Evolutionary conservation across 2,888 invertebrate species (phyloP).

Genomic region (Cerceris rybyensis): DNA sequence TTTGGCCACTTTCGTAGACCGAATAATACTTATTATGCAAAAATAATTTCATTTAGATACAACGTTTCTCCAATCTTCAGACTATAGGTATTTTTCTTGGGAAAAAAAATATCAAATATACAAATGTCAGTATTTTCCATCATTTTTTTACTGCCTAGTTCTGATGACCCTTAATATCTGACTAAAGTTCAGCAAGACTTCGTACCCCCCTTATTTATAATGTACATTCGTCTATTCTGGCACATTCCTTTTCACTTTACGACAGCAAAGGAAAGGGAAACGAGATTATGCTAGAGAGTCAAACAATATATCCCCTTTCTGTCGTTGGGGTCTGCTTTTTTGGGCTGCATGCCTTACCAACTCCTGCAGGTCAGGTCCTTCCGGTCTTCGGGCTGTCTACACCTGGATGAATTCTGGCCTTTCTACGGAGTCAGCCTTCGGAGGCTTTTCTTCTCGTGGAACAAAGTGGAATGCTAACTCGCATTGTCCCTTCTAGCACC

Average conservation of each 20-base stretch:
- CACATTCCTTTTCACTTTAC: not conserved
- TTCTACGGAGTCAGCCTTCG: conserved; percentile 35
- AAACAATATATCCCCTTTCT: conserved; percentile 40
- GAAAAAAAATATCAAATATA: no score
- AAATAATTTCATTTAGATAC: no score
- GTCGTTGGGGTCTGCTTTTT: conserved; percentile 16
- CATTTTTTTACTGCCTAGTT: no score
- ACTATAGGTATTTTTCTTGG: no score
- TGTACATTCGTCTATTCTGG: no score
- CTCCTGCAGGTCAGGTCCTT: conserved; percentile 61
- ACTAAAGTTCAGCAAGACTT: not conserved
- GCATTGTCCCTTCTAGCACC: conserved; percentile 36
- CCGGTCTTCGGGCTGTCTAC: conserved; percentile 56
- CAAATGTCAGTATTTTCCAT: no score
- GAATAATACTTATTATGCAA: no score
- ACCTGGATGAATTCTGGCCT: conserved; percentile 55
- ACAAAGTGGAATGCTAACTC: conserved; percentile 34
- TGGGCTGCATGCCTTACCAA: conserved; percentile 45
- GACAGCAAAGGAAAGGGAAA: not conserved
- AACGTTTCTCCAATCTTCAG: no score
- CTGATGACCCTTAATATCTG: not conserved
- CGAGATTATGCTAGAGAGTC: not conserved
- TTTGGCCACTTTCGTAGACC: no score
- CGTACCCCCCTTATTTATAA: no score
- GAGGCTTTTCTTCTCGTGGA: conserved; percentile 67